These are phyloP conservation scores for Styela clava DNA, from an alignment of 23 tunicate species.

Conservation along the genomic window DNA sequence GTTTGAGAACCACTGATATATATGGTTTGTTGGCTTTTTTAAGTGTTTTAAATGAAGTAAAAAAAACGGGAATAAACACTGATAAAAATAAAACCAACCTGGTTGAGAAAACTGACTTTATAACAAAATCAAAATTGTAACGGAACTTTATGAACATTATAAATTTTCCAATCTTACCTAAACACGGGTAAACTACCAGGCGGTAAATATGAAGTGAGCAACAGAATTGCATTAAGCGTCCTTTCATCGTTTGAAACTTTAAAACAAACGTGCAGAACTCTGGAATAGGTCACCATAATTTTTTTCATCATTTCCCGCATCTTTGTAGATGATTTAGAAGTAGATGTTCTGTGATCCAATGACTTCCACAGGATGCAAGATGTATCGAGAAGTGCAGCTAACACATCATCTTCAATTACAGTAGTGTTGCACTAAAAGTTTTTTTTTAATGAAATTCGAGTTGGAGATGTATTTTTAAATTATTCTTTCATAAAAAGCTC, in stretches of 20 bases:
- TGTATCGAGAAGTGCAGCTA: conserved; percentile 10
- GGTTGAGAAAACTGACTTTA: no score
- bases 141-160: no score
- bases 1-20: no score
- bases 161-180: conserved; percentile 50
- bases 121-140: no score
- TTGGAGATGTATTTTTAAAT: background rate
- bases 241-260: conserved; percentile 65
- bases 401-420: background rate
- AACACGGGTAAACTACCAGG: conserved; percentile 71
- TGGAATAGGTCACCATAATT: conserved; percentile 46
- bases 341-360: background rate
- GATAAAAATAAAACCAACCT: no score
- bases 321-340: background rate
- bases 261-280: conserved; percentile 49
- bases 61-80: no score
- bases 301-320: conserved; percentile 37
- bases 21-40: no score
- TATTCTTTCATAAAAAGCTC: background rate
- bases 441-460: background rate
- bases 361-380: conserved; percentile 23
- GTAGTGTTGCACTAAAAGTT: background rate
- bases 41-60: no score
- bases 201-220: conserved; percentile 53
- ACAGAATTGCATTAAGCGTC: conserved; percentile 47